These are phyloP conservation scores for Tigriopus californicus DNA, from an alignment of 2,888 invertebrate species.

Conservation along the genomic window DNA sequence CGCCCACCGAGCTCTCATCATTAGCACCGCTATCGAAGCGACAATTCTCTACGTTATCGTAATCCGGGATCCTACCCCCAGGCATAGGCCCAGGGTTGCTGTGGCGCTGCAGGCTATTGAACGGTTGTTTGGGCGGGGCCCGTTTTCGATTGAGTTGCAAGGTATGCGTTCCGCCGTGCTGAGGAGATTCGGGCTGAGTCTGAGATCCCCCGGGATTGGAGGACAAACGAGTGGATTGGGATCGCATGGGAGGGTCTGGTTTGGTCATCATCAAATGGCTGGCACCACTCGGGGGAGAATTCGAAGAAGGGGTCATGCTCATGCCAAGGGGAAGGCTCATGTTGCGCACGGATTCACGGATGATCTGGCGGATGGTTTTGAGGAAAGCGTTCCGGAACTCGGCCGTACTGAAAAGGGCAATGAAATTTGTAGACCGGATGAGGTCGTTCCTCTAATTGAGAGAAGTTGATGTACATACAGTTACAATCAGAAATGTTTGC, in stretches of 20 bases:
- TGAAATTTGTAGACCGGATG: no score
- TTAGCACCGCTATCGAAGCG: background rate
- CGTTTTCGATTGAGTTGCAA: slow-evolving; percentile 7
- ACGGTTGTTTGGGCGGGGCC: background rate
- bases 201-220: background rate
- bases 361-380: slow-evolving; percentile 89
- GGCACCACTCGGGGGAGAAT: no score
- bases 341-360: slow-evolving; percentile 85
- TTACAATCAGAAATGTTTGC: no score
- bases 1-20: no score
- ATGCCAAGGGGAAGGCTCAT: slow-evolving; percentile 66
- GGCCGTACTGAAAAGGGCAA: slow-evolving; percentile 48
- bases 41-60: slow-evolving; percentile 13
- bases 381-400: slow-evolving; percentile 93
- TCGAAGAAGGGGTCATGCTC: no score
- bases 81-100: background rate
- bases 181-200: background rate
- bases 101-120: background rate
- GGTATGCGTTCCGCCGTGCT: background rate
- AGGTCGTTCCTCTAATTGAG: no score
- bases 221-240: background rate
- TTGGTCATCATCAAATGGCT: background rate
- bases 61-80: background rate
- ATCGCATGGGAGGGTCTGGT: background rate
- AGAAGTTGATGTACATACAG: no score